Evolutionary conservation across 2,888 invertebrate genomes (phyloP).

Genomic region (Laothoe populi): DNA sequence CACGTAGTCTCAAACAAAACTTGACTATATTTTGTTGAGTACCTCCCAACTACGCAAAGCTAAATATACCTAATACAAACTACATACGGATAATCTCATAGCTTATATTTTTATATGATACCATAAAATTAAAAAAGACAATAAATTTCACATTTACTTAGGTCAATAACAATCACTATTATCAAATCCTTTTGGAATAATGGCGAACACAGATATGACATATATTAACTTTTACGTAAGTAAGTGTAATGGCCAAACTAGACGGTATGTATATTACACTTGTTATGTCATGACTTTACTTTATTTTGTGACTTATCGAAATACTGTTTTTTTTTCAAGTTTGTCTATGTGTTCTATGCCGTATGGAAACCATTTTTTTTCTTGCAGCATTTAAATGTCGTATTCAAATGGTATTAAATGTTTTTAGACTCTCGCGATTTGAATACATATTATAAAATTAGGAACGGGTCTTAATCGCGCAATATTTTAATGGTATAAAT

Average conservation of each 20-base stretch:
- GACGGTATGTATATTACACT: neutral
- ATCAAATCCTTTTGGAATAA: no score
- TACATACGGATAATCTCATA: slow-evolving; percentile 32
- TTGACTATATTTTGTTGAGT: slow-evolving; percentile 23
- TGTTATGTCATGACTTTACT: slow-evolving; percentile 13
- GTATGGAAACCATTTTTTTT: neutral
- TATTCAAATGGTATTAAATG: neutral
- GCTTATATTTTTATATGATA: slow-evolving; percentile 20
- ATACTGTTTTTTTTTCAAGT: slow-evolving; percentile 13
- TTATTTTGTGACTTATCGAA: slow-evolving; percentile 24
- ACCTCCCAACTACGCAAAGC: slow-evolving; percentile 17
- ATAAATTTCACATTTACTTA: neutral
- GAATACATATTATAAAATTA: no score
- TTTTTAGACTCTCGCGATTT: no score
- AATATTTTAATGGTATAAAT: no score
- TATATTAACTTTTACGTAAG: neutral
- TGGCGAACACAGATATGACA: neutral
- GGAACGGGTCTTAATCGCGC: no score
- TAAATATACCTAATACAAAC: slow-evolving; percentile 18
- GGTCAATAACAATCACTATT: neutral
- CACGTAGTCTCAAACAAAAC: slow-evolving; percentile 33
- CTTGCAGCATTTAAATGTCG: neutral
- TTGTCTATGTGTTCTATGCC: neutral
- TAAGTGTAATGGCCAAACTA: neutral
- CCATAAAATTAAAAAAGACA: slow-evolving; percentile 28